Evolutionary conservation across 1,140 invertebrate genomes (phyloP), one percentile per base, ranked within the genome.

Genomic region (Bombus pyrosoma): DNA sequence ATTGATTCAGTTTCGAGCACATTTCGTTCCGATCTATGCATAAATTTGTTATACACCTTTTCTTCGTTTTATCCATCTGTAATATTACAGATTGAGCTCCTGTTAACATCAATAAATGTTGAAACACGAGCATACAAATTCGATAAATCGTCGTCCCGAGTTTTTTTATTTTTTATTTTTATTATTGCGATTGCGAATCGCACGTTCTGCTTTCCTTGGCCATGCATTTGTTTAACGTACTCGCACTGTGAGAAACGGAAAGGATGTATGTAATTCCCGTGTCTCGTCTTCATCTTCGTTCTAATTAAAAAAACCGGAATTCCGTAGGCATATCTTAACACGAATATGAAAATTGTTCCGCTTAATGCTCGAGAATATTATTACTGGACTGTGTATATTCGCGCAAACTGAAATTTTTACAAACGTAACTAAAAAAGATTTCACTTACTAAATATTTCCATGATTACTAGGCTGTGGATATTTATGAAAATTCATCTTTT

Each of bases 231-330:
- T 71, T 69, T 25, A 37, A 22, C 32, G 81, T 83, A 86, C 79
- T 75, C 53, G 75, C 59, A 62, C 71, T 43, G 85, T 76, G 78
- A 88, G 43, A 77, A 85, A 88, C 87, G 86, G 83, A 82, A 85
- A 88, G 73, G 39, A 73, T 66, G 83, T 85, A 78, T 13, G 59
- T 62, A 62, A 88, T 87, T 71, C 62, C 80, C 69, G 71, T 83
- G 80, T 80, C 76, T 78, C 43, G 77, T 76, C 77, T 85, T 32
- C 76, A 87, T 87, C 87, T 85, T 77, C 41, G 73, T 32, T 25
- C 79, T 43, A 87, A 89, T 89, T 87, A 89, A 89, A 86, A 86
- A 89, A 89, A 80, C 76, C 41, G 72, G 13, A 74, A 18, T 43
- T 43, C 72, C 43, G n/a, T 53, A 43, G 43, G 47, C 41, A 32